Base-by-base conservation (phyloP, 2,797 vertebrate species). In the Picus viridis region DNA sequence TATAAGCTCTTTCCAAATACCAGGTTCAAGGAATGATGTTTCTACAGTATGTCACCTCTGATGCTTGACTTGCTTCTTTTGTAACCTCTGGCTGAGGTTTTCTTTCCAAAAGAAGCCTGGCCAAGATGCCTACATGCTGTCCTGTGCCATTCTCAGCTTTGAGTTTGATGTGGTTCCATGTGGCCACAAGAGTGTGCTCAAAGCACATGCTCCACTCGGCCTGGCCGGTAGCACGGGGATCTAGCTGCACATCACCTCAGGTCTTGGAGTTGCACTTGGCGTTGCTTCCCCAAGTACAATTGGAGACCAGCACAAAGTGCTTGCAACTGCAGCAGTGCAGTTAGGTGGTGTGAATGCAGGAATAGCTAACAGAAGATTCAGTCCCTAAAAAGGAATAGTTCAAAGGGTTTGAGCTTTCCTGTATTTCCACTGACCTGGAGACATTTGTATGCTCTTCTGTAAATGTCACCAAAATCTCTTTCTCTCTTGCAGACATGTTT, bases 241-340 rank as follows among this genome's bases (percentile, higher is more conserved):
- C 20, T 0, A 1, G 7, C 12, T 63, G 73, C 49, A 20, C 15
- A 1, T 62, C 1, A 0, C 7, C 2, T 6, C 39, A 20, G 4
- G 20, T 78, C 74, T n/a, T 3, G 3, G 69, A 39, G 16, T 51
- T 20, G 16, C 10, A 39, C 39, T 39, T 39, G 4, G 22, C 34
- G 8, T 64, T 79, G 23, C 22, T 86, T 90, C 12, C 26, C 29
- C 14, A 62, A 30, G 34, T 69, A 45, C n/a, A 47, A 8, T 5
- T n/a, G 56, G 29, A 83, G 16, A 57, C 26, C 10, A 22, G 34
- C 47, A 43, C 36, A 59, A 39, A 68, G 30, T 30, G 26, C 49
- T 73, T 39, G 23, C 43, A 56, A 10, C 23, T 45, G 27, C 23
- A 15, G 75, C 73, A 45, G 39, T 70, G 57, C 36, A 75, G 6